Evolutionary conservation across 1,140 invertebrate species (phyloP).

Genomic region (Pachyrhynchus sulphureomaculatus): DNA sequence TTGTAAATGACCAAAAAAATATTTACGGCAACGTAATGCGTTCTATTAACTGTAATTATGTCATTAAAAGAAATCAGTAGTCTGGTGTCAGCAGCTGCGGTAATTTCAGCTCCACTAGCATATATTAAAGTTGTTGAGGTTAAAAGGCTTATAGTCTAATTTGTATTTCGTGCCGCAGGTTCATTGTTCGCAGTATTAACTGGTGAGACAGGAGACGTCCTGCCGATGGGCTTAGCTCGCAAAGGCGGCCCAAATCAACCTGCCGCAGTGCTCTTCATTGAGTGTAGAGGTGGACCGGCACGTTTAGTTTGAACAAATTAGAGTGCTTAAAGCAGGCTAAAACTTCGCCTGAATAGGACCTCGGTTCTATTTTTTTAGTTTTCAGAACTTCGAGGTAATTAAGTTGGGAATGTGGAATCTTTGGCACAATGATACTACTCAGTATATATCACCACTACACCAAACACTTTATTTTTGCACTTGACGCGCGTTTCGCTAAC

Average conservation of each 20-base stretch:
- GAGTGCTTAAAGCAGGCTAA: conserved; percentile 77
- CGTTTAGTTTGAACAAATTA: conserved; percentile 82
- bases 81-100: conserved; percentile 85
- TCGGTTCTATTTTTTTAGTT: conserved; percentile 76
- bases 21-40: too few relatives aligned
- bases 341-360: conserved; percentile 71
- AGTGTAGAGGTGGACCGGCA: conserved; percentile 65
- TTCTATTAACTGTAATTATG: too few relatives aligned
- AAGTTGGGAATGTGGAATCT: too few relatives aligned
- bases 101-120: conserved; percentile 69
- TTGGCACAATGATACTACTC: too few relatives aligned
- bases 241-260: conserved; percentile 44
- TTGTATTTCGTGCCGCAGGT: conserved; percentile 62
- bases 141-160: conserved; percentile 76
- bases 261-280: conserved; percentile 63
- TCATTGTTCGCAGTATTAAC: conserved; percentile 40
- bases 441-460: too few relatives aligned
- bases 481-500: too few relatives aligned
- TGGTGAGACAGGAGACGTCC: conserved; percentile 34
- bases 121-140: conserved; percentile 80
- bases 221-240: conserved; percentile 24
- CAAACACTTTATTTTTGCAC: too few relatives aligned
- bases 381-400: conserved; percentile 68
- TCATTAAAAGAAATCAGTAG: too few relatives aligned
- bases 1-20: too few relatives aligned